These are phyloP conservation scores for Lepidonotus clava DNA, from an alignment of 2,888 invertebrate genomes.

Conservation along the genomic window DNA sequence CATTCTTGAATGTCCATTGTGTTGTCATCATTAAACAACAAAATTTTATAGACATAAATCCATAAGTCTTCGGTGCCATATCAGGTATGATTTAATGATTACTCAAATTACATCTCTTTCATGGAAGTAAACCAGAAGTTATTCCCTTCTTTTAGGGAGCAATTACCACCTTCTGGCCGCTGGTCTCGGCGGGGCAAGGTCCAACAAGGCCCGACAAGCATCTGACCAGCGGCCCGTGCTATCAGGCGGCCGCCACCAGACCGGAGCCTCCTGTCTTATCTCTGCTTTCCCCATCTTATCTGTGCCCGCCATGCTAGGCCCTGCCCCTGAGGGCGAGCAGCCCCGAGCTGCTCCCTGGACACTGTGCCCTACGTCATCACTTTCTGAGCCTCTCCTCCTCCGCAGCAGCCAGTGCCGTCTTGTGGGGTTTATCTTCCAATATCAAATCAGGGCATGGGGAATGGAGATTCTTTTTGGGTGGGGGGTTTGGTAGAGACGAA, in stretches of 20 bases:
- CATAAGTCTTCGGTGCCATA: too few species aligned
- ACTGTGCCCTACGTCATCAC: background rate
- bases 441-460: slow-evolving; percentile 5
- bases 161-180: slow-evolving; percentile 18
- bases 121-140: background rate
- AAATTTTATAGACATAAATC: too few species aligned
- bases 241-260: background rate
- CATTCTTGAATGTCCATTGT: too few species aligned
- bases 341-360: background rate
- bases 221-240: background rate
- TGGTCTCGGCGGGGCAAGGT: background rate
- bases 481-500: too few species aligned
- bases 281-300: background rate
- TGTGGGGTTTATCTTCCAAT: background rate
- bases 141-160: background rate
- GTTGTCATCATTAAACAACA: too few species aligned
- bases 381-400: background rate
- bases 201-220: background rate
- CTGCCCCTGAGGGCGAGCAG: background rate
- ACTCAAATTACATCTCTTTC: too few species aligned
- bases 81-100: too few species aligned
- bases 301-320: background rate
- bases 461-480: too few species aligned
- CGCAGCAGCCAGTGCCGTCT: background rate
- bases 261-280: background rate